Evolutionary conservation across 2,113 vertebrate species (phyloP), one percentile per base, ranked within the genome.

Genomic region (Grammatotria lemairii): DNA sequence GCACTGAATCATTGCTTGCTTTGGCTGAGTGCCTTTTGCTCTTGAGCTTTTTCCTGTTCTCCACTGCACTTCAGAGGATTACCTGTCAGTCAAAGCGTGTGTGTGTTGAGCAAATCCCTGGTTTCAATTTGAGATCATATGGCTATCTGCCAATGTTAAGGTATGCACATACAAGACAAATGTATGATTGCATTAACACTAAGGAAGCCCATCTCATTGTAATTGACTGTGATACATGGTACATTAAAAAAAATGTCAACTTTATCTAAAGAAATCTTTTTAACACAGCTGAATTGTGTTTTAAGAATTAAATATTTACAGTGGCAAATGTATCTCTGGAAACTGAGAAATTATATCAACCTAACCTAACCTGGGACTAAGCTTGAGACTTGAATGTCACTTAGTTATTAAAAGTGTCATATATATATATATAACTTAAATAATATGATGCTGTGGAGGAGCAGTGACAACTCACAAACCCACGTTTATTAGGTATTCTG

Each of bases 141-240:
- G 38, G 16, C 42, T 23, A 40, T 47, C n/a, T 49, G 8, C n/a
- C 4, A 23, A 0, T 4, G 17, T 73, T 31, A 42, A 78, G 70
- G 9, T 28, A 78, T 0, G 23, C 19, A 85, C 33, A 78, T 53
- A n/a, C 63, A 75, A 28, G 17, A 70, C 10, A 70, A 16, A 55
- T 28, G 17, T 40, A 26, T 13, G n/a, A 53, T 83, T 83, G 2
- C 23, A 17, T 63, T 65, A 83, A 28, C 3, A 0, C 3, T 12
- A 1, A 13, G 7, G 33, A 40, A 26, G 21, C 9, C 0, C 13
- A 0, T 40, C 8, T 80, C 33, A 40, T 35, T 3, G 10, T 38
- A 40, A 40, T 38, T 40, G 14, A 63, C 6, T 0, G 5, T 16
- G 17, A 35, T 7, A 7, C 17, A 63, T n/a, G 58, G 16, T 4